A percentile compares a stretch with the other conserved stretches of the same genome.
Evolutionary conservation across 2,888 invertebrate genomes (phyloP).

Genomic region (Meliscaeva auricollis): DNA sequence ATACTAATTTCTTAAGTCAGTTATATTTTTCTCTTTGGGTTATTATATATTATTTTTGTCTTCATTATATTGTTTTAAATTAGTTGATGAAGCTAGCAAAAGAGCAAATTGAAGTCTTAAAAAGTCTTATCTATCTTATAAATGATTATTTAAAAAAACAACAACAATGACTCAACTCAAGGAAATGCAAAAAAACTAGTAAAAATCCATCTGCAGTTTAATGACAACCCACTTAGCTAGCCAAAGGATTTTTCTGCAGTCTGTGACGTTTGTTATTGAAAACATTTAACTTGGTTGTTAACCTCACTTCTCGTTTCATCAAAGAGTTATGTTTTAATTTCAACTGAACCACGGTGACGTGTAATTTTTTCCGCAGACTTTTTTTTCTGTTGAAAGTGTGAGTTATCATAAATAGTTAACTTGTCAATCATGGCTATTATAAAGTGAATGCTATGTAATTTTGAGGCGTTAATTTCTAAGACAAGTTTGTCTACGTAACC

Average conservation of each 20-base stretch:
- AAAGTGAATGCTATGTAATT: slow-evolving; percentile 6
- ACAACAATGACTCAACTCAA: background rate
- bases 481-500: background rate
- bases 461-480: background rate
- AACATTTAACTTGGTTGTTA: background rate
- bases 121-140: too few species aligned
- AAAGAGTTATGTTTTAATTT: background rate
- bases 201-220: background rate
- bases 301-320: background rate
- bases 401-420: background rate
- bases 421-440: slow-evolving; percentile 5
- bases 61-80: too few species aligned
- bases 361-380: background rate
- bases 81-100: too few species aligned
- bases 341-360: background rate
- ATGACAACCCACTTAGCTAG: background rate
- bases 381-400: background rate
- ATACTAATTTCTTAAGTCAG: too few species aligned
- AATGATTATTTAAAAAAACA: too few species aligned
- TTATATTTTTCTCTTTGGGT: too few species aligned
- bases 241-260: background rate
- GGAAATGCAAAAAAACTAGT: background rate
- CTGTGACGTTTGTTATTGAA: background rate
- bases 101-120: too few species aligned
- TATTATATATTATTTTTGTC: too few species aligned